These are phyloP conservation scores for Lutraria lutraria DNA, from an alignment of 2,888 invertebrate species.

Conservation along the genomic window DNA sequence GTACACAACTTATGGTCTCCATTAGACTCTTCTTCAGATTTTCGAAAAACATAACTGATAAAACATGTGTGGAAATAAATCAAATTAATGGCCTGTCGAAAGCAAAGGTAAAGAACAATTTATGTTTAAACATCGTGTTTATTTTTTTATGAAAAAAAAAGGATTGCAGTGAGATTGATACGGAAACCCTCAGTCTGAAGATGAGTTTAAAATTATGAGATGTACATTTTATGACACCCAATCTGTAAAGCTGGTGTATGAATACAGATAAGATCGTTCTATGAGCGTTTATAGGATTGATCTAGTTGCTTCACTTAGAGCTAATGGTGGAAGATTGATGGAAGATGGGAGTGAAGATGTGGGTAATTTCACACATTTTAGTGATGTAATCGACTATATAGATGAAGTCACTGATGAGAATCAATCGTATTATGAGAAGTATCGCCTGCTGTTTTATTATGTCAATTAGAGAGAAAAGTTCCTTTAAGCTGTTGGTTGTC, in stretches of 20 bases:
- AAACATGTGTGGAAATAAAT: not conserved
- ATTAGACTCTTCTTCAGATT: too few species aligned
- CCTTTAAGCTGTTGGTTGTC: not conserved
- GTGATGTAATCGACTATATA: not conserved
- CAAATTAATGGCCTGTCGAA: not conserved
- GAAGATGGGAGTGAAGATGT: not conserved
- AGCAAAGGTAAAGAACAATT: not conserved
- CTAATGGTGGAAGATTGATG: not conserved
- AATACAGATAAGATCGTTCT: not conserved
- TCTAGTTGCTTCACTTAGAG: not conserved
- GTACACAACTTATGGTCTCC: too few species aligned
- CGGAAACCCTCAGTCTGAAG: not conserved
- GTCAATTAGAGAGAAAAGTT: not conserved
- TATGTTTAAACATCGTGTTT: not conserved
- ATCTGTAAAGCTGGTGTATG: not conserved
- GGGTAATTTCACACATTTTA: not conserved
- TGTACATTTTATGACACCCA: not conserved
- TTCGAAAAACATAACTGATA: not conserved
- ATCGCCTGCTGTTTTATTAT: conserved; percentile 10
- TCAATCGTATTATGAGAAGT: not conserved
- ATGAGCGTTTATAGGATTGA: not conserved
- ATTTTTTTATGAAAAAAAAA: not conserved
- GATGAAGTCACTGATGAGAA: not conserved
- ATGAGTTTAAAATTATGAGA: not conserved
- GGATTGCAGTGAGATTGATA: not conserved